phyloP scores from a whole-genome alignment of 2,888 invertebrate species.

The Teleiodes luculella region DNA sequence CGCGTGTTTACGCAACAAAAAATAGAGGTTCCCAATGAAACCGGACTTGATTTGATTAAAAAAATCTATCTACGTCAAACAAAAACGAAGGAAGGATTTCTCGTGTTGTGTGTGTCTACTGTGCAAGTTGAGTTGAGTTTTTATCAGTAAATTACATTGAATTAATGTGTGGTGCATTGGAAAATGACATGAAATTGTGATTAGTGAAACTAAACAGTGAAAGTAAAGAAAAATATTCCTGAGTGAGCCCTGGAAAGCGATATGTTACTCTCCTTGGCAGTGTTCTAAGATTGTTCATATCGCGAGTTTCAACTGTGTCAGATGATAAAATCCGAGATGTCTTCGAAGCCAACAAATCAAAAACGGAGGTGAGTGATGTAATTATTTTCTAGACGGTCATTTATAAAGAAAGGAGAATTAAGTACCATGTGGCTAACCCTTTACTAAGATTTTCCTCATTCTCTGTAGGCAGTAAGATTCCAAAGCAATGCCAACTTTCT shows the following conservation, averaged over 20 bases:
- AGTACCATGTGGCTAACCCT: slow-evolving; percentile 14
- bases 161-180: slow-evolving; percentile 63
- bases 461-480: background rate
- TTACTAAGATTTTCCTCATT: slow-evolving; percentile 32
- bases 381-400: slow-evolving; percentile 27
- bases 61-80: slow-evolving; percentile 8
- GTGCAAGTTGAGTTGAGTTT: slow-evolving; percentile 69
- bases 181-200: slow-evolving; percentile 72
- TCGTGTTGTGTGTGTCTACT: slow-evolving; percentile 45
- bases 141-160: slow-evolving; percentile 59
- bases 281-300: slow-evolving; percentile 79
- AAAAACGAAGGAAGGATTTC: too few relatives aligned
- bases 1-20: slow-evolving; percentile 12
- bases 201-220: slow-evolving; percentile 54
- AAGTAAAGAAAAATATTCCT: slow-evolving; percentile 44
- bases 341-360: slow-evolving; percentile 80
- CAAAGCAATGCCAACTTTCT: slow-evolving; percentile 22
- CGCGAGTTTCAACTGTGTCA: slow-evolving; percentile 62
- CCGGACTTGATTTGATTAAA: slow-evolving; percentile 19
- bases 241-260: slow-evolving; percentile 58
- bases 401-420: slow-evolving; percentile 20
- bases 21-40: slow-evolving; percentile 1
- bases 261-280: slow-evolving; percentile 78
- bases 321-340: slow-evolving; percentile 63
- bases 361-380: slow-evolving; percentile 81